Conservation (phyloP, 2,797 vertebrate species). For the Rhinoraja longicauda region DNA sequence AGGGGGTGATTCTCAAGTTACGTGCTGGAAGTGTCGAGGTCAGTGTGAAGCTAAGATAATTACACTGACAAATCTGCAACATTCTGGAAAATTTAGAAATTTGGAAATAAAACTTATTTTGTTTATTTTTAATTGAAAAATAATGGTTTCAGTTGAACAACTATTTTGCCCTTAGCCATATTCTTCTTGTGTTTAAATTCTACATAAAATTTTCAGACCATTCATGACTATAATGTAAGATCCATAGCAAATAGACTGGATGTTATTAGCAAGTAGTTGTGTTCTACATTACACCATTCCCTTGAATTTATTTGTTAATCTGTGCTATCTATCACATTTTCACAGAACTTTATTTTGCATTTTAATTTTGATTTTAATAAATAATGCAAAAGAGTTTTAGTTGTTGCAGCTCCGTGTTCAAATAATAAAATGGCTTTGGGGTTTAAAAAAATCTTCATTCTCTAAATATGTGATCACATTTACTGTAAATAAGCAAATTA, state of each 20-base stretch:
- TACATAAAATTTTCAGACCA: not conserved
- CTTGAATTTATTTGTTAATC: not conserved
- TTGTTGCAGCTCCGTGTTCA: not conserved
- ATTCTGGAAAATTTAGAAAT: not conserved
- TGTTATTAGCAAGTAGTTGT: not conserved
- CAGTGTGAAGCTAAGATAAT: not conserved
- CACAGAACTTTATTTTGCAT: not conserved
- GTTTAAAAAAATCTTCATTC: not conserved
- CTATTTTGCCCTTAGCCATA: not conserved
- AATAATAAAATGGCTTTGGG: not conserved
- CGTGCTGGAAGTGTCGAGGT: not conserved
- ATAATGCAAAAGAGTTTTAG: not conserved
- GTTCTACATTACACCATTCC: not conserved
- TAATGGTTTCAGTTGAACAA: not conserved
- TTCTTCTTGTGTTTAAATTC: not conserved
- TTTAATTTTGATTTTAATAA: conserved; percentile 14
- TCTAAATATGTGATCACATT: not conserved
- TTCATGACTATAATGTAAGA: too few species aligned
- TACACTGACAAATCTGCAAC: not conserved
- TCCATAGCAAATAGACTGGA: not conserved
- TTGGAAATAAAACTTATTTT: not conserved
- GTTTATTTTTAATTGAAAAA: not conserved
- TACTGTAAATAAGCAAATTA: conserved; percentile 28
- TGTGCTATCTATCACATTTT: not conserved
- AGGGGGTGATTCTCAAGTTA: not conserved